phyloP scores from a whole-genome alignment of 2,797 vertebrate genomes.

The Lerista edwardsae region DNA sequence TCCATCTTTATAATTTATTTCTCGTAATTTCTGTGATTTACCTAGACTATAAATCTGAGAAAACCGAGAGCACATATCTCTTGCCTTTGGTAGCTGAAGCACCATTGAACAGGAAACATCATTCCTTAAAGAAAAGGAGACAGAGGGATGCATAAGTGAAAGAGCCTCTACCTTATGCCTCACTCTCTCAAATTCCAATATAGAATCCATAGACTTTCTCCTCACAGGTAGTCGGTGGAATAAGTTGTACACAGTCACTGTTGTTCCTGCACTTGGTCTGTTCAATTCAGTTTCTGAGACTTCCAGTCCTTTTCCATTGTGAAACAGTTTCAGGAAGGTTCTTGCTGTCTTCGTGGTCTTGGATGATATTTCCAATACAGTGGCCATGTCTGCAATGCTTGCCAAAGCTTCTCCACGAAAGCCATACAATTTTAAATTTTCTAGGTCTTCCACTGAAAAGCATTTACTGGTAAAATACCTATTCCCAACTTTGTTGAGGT shows the following conservation, averaged over 20 bases:
- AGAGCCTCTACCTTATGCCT: conserved; percentile 90
- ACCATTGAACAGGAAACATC: conserved; percentile 87
- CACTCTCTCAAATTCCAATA: conserved; percentile 89
- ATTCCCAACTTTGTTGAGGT: conserved; percentile 83
- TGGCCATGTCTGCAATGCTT: conserved; percentile 85
- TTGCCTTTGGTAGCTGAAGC: conserved; percentile 91
- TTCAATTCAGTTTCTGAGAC: conserved; percentile 82
- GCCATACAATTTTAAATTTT: conserved; percentile 86
- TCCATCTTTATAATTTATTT: conserved; percentile 78
- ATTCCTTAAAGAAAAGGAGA: conserved; percentile 93
- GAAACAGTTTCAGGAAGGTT: conserved; percentile 89
- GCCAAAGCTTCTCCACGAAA: conserved; percentile 95
- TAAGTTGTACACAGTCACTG: conserved; percentile 87
- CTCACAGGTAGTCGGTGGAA: conserved; percentile 93
- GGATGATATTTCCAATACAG: conserved; percentile 89
- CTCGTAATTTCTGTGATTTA: conserved; percentile 87
- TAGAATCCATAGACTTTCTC: conserved; percentile 85
- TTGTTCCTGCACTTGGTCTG: conserved; percentile 90
- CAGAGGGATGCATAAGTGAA: conserved; percentile 88
- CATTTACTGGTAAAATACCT: conserved; percentile 94
- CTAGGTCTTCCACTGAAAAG: conserved; percentile 83
- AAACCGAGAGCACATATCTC: conserved; percentile 86
- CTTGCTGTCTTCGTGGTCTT: conserved; percentile 80
- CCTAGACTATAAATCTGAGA: conserved; percentile 88
- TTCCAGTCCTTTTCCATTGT: conserved; percentile 79